Evolutionary conservation across 2,888 invertebrate genomes (phyloP), one percentile per base, ranked within the genome.

Genomic region (Cephus sareptanus): DNA sequence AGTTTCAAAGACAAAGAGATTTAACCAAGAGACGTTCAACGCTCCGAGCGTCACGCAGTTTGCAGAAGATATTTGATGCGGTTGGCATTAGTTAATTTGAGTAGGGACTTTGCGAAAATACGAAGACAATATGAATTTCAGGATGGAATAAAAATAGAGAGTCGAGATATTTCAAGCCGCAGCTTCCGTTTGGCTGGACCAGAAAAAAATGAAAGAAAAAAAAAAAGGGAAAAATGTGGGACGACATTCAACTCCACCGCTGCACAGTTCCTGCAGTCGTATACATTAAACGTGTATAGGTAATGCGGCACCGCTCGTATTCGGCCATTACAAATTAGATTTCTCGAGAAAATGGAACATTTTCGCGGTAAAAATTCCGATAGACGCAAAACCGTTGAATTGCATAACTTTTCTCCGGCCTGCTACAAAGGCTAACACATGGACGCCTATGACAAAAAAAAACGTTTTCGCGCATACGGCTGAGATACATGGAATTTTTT

Each of bases 251-350:
- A 56, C 9, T 56, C 23, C 56, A 56, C 9, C 23, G 81, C 78
- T 76, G 79, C 83, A 80, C 81, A 86, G 85, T 86, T 85, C 85
- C 85, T 86, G 85, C 81, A 86, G 83, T 81, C 80, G 81, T 83
- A 85, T 85, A 85, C 82, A 85, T 85, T 86, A 84, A 75, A 75
- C 75, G 2, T 56, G 23, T 56, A 56, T 56, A 56, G 56, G 6
- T 56, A 56, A 9, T 23, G 23, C 6, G 30, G 56, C 56, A 23
- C 56, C 56, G 56, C 56, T 56, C 9, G 23, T 9, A 9, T 56
- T 56, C 23, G 56, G 23, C 56, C 56, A 56, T 56, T 56, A 23
- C 23, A 56, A 56, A 56, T 56, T 56, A 56, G 56, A 56, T 23
- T 23, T 23, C 56, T 56, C 56, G 56, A 56, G 23, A 56, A 23